phyloP scores from a whole-genome alignment of 2,113 vertebrate genomes.

The Mixornis gularis region DNA sequence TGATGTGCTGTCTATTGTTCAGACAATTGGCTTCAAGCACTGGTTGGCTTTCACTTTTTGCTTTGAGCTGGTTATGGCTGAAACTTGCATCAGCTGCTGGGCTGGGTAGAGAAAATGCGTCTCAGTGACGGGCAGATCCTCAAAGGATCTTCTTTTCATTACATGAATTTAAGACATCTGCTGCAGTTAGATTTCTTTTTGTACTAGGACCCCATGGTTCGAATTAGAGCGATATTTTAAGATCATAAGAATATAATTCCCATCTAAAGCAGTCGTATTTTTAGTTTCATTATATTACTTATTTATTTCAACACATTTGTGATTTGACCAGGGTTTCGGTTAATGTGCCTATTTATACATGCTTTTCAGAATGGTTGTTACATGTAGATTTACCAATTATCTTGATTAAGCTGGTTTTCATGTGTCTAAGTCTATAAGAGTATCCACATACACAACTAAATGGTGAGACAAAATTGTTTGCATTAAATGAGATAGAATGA shows the following conservation, averaged over 20 bases:
- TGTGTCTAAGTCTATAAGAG: background rate
- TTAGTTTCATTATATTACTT: constrained; percentile 42
- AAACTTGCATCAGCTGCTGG: constrained; percentile 14
- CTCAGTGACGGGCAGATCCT: background rate
- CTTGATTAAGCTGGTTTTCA: background rate
- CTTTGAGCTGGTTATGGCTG: constrained; percentile 50
- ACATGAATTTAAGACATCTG: constrained; percentile 61
- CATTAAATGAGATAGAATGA: background rate
- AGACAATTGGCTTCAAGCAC: background rate
- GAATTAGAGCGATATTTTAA: constrained; percentile 70
- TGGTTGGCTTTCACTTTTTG: constrained; percentile 50
- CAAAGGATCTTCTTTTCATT: constrained; percentile 43
- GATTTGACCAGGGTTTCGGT: constrained; percentile 19
- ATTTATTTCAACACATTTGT: constrained; percentile 43
- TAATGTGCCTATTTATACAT: background rate
- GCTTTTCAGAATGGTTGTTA: background rate
- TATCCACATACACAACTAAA: background rate
- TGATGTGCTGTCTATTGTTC: constrained; percentile 27
- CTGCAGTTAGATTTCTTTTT: constrained; percentile 55
- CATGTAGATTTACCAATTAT: background rate
- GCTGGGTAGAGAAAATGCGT: background rate
- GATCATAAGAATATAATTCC: constrained; percentile 58
- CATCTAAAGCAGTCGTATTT: constrained; percentile 56
- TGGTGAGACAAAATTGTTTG: background rate
- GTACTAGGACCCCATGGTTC: constrained; percentile 60